Percentiles rank a stretch among this genome's conserved stretches.
phyloP scores from a whole-genome alignment of 2,113 vertebrate species.

The Dunckerocampus dactyliophorus region DNA sequence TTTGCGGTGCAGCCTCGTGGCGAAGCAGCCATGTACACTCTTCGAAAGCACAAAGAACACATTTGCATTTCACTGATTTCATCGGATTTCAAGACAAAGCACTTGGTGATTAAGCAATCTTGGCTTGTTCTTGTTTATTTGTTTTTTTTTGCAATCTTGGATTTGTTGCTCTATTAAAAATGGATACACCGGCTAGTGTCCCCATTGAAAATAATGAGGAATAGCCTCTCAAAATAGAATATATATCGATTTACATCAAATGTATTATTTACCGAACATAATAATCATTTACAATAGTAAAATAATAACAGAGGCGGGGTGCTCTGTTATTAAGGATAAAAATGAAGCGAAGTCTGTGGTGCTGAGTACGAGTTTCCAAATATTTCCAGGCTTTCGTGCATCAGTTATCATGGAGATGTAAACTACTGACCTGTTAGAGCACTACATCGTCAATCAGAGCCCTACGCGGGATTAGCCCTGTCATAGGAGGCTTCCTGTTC shows the following conservation, averaged over 20 bases:
- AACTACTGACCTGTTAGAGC: constrained; percentile 3
- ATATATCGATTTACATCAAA: constrained; percentile 53
- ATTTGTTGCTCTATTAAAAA: constrained; percentile 56
- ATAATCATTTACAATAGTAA: constrained; percentile 46
- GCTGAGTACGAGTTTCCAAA: background rate
- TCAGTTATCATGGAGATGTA: constrained; percentile 21
- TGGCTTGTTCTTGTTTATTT: constrained; percentile 33
- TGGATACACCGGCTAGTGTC: constrained; percentile 55
- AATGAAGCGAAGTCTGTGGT: constrained; percentile 18
- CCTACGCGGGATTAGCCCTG: constrained; percentile 50
- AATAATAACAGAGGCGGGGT: constrained; percentile 34
- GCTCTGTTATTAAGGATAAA: constrained; percentile 46
- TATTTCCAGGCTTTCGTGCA: constrained; percentile 14
- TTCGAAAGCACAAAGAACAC: constrained; percentile 9
- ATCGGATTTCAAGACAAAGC: constrained; percentile 43
- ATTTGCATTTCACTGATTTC: constrained; percentile 13
- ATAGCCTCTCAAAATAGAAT: constrained; percentile 66
- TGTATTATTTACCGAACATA: constrained; percentile 48
- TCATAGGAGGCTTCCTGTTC: constrained; percentile 4
- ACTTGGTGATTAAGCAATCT: constrained; percentile 70
- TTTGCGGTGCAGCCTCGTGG: too few species aligned
- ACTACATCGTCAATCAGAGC: constrained; percentile 20
- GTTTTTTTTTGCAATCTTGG: constrained; percentile 28
- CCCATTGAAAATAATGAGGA: constrained; percentile 99
- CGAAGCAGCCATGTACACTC: too few species aligned